Evolutionary conservation across 1,140 invertebrate genomes (phyloP), one percentile per base, ranked within the genome.

Genomic region (Eupeodes corollae): DNA sequence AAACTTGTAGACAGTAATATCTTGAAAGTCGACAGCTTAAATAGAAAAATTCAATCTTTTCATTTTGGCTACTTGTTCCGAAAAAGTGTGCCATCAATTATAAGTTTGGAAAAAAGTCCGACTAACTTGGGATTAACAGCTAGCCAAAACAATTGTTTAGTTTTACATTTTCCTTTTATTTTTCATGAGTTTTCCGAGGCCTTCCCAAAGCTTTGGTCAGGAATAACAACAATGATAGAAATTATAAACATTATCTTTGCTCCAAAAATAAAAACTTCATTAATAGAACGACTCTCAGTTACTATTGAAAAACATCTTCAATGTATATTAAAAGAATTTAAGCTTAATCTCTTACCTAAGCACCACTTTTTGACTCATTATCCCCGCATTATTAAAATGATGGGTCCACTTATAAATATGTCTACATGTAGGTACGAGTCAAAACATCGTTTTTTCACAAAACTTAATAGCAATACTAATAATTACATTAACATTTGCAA

Each of bases 91-190:
- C 42, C 42, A 33, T 32, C 42, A 13, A 33, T 10, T 14, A 44
- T 44, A 14, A 44, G 26, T 44, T 6, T 44, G 8, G 42, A 44
- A n/a, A 44, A 44, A 30, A 44, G 30, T 34, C 42, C 26, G 2
- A 44, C 42, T 12, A 33, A 26, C 30, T 15, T 44, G 16, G 42
- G 42, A 8, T 32, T 44, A 3, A 33, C 42, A 30, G 42, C 42
- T 32, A 33, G 13, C 5, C 42, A 43, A 43, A 43, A 43, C 30
- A 2, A 30, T 13, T 43, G 18, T 14, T 16, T 44, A n/a, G 33
- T 33, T 44, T 14, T 44, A 2, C 42, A 37, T 37, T 37, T 37
- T 37, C 35, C 35, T 3, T 37, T 37, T 5, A 37, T 37, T 5
- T 37, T 37, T 37, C 15, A 14, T 16, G 15, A 37, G 13, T 37